A percentile compares a stretch with the other conserved stretches of the same genome.
phyloP scores from a whole-genome alignment of 2,113 vertebrate genomes.

The Myxocyprinus asiaticus region DNA sequence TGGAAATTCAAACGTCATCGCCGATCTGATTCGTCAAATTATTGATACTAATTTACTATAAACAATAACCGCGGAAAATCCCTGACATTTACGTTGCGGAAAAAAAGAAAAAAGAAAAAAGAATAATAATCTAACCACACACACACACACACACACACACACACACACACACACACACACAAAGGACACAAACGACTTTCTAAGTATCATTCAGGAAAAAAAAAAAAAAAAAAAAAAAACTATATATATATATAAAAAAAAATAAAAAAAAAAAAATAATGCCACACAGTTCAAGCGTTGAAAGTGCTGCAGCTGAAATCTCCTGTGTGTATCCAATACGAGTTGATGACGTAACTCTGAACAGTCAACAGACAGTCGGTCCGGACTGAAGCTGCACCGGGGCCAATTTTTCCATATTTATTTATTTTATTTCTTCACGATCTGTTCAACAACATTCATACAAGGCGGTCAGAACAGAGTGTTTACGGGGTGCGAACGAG shows the following conservation, averaged over 20 bases:
- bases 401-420: neutral
- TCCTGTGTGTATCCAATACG: neutral
- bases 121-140: neutral
- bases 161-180: neutral
- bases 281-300: neutral
- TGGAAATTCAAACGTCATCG: neutral
- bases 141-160: too few species aligned
- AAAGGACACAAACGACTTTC: too few species aligned
- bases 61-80: too few species aligned
- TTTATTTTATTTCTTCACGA: neutral
- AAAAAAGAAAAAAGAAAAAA: neutral
- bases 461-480: neutral
- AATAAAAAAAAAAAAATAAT: neutral
- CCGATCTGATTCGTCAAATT: neutral
- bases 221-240: too few species aligned
- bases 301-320: constrained; percentile 40
- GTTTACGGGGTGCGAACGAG: neutral
- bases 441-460: neutral
- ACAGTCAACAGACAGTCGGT: constrained; percentile 78
- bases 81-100: neutral
- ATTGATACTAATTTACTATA: neutral
- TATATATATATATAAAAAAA: too few species aligned
- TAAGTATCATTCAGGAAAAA: neutral
- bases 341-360: constrained; percentile 65
- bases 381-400: constrained; percentile 4